phyloP scores from a whole-genome alignment of 2,113 vertebrate species.

The Zapornia atra region DNA sequence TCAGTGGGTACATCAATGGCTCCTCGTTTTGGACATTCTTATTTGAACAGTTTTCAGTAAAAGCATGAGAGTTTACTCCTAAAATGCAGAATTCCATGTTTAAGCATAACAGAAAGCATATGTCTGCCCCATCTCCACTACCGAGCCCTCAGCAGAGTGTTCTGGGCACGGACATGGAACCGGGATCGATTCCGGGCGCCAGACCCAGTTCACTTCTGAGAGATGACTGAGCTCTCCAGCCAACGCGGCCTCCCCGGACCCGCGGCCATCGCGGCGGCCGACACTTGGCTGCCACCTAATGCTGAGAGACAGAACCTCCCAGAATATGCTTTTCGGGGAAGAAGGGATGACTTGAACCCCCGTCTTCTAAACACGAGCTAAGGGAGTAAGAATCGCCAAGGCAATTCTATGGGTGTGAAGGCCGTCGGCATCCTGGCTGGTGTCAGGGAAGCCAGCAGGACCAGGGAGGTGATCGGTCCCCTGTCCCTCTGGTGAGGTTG shows the following conservation, averaged over 20 bases:
- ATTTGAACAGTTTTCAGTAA: not conserved
- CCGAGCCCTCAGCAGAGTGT: not conserved
- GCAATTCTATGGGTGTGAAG: not conserved
- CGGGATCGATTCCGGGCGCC: not conserved
- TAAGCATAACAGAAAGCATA: not conserved
- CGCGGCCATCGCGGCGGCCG: not conserved
- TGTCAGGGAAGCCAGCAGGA: too few relatives aligned
- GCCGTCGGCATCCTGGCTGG: too few relatives aligned
- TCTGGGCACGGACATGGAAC: not conserved
- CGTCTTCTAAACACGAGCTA: not conserved
- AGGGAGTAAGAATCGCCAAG: not conserved
- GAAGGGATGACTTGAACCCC: not conserved
- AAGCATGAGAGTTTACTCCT: not conserved
- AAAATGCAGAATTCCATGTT: not conserved
- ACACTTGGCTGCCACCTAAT: slow-evolving; percentile 13
- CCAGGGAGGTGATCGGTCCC: too few relatives aligned
- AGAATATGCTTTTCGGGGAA: not conserved
- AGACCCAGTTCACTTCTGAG: not conserved
- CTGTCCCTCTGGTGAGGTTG: too few relatives aligned
- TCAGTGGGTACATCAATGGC: not conserved
- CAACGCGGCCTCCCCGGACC: rapidly evolving
- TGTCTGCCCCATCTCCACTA: not conserved
- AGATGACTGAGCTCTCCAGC: not conserved
- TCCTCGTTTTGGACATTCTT: rapidly evolving
- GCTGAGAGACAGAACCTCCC: not conserved